Conservation (phyloP, 2,113 vertebrate genomes). For the Takifugu bimaculatus region DNA sequence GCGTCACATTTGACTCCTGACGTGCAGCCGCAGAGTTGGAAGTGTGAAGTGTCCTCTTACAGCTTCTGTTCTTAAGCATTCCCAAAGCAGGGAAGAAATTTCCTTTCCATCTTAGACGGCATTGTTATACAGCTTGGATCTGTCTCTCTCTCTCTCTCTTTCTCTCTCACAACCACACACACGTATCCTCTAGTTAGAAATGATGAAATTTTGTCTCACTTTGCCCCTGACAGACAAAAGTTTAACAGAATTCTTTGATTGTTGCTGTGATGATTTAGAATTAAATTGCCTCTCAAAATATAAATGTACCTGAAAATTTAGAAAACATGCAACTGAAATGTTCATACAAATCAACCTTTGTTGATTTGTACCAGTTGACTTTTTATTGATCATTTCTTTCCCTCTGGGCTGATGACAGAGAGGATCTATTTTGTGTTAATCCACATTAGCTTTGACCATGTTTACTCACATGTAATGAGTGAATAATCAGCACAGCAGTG, state of each 20-base stretch:
- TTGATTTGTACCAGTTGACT: background rate
- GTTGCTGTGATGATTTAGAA: too few species aligned
- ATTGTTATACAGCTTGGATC: too few species aligned
- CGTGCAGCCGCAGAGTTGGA: slow-evolving; percentile 21
- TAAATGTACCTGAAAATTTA: too few species aligned
- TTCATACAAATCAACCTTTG: too few species aligned
- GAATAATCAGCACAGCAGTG: slow-evolving; percentile 65
- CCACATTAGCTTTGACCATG: slow-evolving; percentile 51
- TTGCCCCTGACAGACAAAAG: too few species aligned
- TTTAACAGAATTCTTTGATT: too few species aligned
- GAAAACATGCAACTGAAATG: too few species aligned
- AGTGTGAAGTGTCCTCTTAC: slow-evolving; percentile 40
- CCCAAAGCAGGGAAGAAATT: background rate
- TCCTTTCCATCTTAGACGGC: background rate
- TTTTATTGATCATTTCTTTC: background rate
- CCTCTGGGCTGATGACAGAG: slow-evolving; percentile 22
- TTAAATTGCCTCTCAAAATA: too few species aligned
- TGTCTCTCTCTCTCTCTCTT: too few species aligned
- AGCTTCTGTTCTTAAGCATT: background rate
- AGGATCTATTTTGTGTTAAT: slow-evolving; percentile 37
- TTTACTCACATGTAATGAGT: slow-evolving; percentile 71
- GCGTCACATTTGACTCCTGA: slow-evolving; percentile 71
- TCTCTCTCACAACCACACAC: too few species aligned
- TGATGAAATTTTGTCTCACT: too few species aligned
- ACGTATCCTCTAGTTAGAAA: too few species aligned